Evolutionary conservation across 1,140 invertebrate species (phyloP), one percentile per base, ranked within the genome.

Genomic region (Ips nitidus): DNA sequence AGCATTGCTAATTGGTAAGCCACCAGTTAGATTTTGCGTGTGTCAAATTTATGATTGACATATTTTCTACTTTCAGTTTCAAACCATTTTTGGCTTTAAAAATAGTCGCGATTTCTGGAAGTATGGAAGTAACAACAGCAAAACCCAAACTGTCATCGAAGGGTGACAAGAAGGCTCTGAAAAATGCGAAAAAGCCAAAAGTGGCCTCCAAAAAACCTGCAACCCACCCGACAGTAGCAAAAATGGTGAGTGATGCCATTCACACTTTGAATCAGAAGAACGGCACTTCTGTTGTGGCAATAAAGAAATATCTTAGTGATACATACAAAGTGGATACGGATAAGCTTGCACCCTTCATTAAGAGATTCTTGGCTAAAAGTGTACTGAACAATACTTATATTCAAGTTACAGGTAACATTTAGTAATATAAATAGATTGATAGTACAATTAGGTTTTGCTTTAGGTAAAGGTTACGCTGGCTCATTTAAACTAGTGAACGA

Each of bases 321-420:
- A 52, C 22, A 2, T 63, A 36, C 6, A 37, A 22, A 38, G 43
- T 47, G 2, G 61, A 63, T 52, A 52, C n/a, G 6, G 43, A 63
- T 39, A 63, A 37, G 40, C n/a, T 63, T 7, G 52, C 1, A 7
- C 2, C 41, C 8, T 59, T 59, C 36, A 59, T 59, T 41, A 59
- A 59, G 57, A 38, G 41, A 59, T 59, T 1, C 41, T 41, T 59
- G 36, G 57, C 6, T 2, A 59, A 59, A 59, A 40, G 6, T 7
- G 57, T 59, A 6, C 37, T 40, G 8, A 59, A 59, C 36, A 52
- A 63, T n/a, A 22, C 38, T 52, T 47, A 38, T 6, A 41, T 47
- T n/a, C 61, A 63, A 63, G n/a, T 38, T 5, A 63, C 43, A 22
- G 61, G 43, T 63, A 52, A 47, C n/a, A n/a, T 47, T 47, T 47